phyloP scores from a whole-genome alignment of 2,888 invertebrate species.

The Pristionchus arcanus region DNA sequence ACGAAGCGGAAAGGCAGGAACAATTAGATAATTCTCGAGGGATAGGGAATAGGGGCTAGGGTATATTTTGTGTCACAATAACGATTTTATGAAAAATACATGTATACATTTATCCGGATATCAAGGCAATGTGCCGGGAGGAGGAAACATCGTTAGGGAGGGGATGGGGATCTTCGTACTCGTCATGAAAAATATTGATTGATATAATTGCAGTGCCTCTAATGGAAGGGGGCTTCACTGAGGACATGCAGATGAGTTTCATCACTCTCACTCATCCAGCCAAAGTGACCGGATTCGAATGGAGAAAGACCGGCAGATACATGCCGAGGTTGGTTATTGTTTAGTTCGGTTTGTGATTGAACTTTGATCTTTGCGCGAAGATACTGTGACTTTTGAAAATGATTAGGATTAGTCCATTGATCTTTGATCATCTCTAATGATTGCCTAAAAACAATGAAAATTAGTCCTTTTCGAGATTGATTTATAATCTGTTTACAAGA shows the following conservation, averaged over 20 bases:
- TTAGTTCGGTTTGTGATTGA: neutral
- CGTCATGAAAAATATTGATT: neutral
- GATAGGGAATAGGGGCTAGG: neutral
- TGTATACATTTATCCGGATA: too few relatives aligned
- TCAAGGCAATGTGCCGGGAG: too few relatives aligned
- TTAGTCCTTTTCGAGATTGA: neutral
- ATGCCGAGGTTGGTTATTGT: conserved; percentile 91
- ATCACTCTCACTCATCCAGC: conserved; percentile 97
- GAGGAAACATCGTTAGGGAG: too few relatives aligned
- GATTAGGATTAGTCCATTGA: neutral
- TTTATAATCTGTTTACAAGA: neutral
- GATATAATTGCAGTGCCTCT: conserved; percentile 8
- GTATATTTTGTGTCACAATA: too few relatives aligned
- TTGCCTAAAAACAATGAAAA: too few relatives aligned
- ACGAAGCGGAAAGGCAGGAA: neutral
- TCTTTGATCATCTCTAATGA: neutral
- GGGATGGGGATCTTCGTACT: neutral
- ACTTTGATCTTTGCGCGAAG: neutral
- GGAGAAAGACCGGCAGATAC: conserved; percentile 99
- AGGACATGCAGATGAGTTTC: conserved; percentile 83
- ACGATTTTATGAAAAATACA: too few relatives aligned
- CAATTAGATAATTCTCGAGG: neutral
- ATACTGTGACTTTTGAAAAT: neutral
- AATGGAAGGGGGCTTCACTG: conserved; percentile 38
- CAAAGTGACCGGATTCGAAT: conserved; percentile 96